Evolutionary conservation across 2,888 invertebrate genomes (phyloP), one percentile per base, ranked within the genome.

Genomic region (Galeruca laticollis): DNA sequence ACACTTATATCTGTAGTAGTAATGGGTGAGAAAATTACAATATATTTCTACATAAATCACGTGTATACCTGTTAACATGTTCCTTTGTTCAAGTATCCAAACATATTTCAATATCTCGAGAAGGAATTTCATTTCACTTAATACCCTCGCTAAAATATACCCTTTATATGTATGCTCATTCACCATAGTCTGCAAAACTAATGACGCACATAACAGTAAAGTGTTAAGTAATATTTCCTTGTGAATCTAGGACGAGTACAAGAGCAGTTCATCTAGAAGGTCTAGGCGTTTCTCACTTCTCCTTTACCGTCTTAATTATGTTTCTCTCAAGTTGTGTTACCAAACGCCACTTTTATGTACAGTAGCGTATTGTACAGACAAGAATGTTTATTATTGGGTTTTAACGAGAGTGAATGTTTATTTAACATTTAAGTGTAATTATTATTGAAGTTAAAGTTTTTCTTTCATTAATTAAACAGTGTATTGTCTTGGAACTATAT

Each of bases 211-310:
- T 56, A 69, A 64, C 59, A 26, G 33, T 56, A 9, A 18, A 63
- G 61, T 62, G 59, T 62, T 43, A 35, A 69, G 69, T 69, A n/a
- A 57, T 68, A 60, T 60, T 68, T 66, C 68, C 60, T 37, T 15
- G 56, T 13, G 54, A 54, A 72, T 66, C 62, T 69, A 60, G 66
- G 66, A 56, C 66, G 56, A 54, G 64, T 49, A 67, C 66, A 65
- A 68, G 66, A 43, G 63, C 59, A 65, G 18, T 35, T 49, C 43
- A 43, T 18, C 18, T 35, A 43, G 49, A 59, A 59, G 26, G 59
- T 31, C 52, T 49, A 49, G 49, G 59, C 56, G 54, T n/a, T 37
- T 37, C 54, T 43, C 54, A 40, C 26, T 56, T 26, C 56, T 26
- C 20, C 20, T 47, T 18, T 47, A 43, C 40, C 15, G 31, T 56